A percentile compares a stretch with the other conserved stretches of the same genome.
Conservation (phyloP, 2,888 invertebrate genomes). For the Serripes groenlandicus region DNA sequence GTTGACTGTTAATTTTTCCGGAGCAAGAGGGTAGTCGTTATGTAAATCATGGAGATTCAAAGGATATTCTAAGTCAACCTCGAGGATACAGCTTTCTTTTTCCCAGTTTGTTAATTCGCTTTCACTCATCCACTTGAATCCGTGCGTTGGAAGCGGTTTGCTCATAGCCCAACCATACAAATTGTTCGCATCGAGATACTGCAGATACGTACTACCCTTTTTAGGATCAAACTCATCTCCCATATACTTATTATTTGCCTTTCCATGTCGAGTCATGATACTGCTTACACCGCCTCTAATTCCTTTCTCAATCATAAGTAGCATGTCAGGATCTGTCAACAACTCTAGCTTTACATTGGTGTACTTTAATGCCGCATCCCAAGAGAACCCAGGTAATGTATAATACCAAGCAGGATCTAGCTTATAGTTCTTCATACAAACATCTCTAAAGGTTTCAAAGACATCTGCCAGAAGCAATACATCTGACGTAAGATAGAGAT, state of each 20-base stretch:
- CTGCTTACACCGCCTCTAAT: constrained; percentile 13
- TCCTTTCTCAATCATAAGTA: too few relatives aligned
- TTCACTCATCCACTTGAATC: constrained; percentile 78
- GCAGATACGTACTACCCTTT: background rate
- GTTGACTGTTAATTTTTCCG: constrained; percentile 72
- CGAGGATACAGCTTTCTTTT: constrained; percentile 38
- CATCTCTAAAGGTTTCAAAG: constrained; percentile 75
- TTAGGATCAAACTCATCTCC: background rate
- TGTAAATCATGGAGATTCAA: constrained; percentile 20
- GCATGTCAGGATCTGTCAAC: too few relatives aligned
- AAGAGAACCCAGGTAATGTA: constrained; percentile 79
- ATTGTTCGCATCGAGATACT: constrained; percentile 39
- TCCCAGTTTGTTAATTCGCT: constrained; percentile 59
- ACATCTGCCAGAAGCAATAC: too few relatives aligned
- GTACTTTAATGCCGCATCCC: constrained; percentile 80
- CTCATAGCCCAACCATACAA: too few relatives aligned
- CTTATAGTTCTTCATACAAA: constrained; percentile 67
- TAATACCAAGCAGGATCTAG: constrained; percentile 78
- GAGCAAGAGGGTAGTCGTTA: constrained; percentile 39
- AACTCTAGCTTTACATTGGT: too few relatives aligned
- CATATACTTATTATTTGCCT: constrained; percentile 68
- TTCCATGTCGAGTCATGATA: constrained; percentile 54
- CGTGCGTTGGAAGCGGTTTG: constrained; percentile 72
- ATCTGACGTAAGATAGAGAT: too few relatives aligned
- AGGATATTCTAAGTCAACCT: constrained; percentile 36